Conservation (phyloP, 2,113 vertebrate species). For the Raja brachyura region DNA sequence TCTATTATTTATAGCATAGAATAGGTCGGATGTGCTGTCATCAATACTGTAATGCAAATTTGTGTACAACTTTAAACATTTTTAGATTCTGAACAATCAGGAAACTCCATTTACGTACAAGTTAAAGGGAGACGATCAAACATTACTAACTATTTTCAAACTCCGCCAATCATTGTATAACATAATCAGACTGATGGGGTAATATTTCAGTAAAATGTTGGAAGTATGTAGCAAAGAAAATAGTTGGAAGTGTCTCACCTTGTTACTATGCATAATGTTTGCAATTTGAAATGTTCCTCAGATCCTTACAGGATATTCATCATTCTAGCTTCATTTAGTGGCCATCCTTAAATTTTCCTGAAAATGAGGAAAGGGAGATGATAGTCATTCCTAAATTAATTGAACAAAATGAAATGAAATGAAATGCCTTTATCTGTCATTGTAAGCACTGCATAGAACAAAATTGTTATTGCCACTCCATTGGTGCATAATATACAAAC, state of each 20-base stretch:
- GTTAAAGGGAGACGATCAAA: not conserved
- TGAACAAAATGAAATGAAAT: not conserved
- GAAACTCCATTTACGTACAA: not conserved
- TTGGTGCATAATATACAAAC: too few species aligned
- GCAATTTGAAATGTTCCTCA: not conserved
- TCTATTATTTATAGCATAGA: not conserved
- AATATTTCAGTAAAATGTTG: not conserved
- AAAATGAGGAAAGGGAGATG: not conserved
- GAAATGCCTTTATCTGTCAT: too few species aligned
- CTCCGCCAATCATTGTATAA: not conserved
- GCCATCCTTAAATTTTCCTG: not conserved
- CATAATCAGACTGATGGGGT: not conserved
- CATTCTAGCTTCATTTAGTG: not conserved
- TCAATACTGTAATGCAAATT: not conserved
- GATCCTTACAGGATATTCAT: not conserved
- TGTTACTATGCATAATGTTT: not conserved
- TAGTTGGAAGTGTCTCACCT: not conserved
- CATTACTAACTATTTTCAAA: not conserved
- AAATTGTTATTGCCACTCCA: too few species aligned
- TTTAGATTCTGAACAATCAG: not conserved
- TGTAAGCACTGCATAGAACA: too few species aligned
- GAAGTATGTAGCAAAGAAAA: not conserved
- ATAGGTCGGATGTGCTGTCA: not conserved
- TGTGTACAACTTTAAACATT: too few species aligned
- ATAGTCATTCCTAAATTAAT: not conserved